These are phyloP conservation scores for Argya squamiceps DNA, from an alignment of 2,797 vertebrate species.

Conservation along the genomic window DNA sequence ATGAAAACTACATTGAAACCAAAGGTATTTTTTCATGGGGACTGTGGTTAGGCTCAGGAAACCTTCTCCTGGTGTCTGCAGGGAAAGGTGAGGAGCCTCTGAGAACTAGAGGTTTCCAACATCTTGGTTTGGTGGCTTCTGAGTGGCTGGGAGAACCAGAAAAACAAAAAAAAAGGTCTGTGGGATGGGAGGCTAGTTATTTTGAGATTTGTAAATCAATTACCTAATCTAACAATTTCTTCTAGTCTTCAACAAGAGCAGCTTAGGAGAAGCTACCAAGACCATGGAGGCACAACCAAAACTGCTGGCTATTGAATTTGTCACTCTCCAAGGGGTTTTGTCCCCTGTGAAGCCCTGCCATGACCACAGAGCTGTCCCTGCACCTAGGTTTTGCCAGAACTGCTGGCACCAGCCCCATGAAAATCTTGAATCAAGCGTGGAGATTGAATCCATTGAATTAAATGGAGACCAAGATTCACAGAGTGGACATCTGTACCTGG, in stretches of 20 bases:
- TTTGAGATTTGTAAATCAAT: neutral
- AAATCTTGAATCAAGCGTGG: neutral
- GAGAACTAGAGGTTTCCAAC: neutral
- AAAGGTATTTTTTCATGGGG: neutral
- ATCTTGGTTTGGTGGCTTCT: neutral
- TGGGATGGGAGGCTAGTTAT: neutral
- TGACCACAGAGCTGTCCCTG: neutral
- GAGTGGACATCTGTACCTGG: neutral
- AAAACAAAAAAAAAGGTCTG: rapidly evolving
- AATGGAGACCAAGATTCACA: neutral
- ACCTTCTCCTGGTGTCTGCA: neutral
- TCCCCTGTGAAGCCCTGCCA: neutral
- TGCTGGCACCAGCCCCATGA: neutral
- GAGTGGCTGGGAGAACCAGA: neutral
- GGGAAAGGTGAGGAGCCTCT: neutral
- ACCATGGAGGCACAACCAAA: neutral
- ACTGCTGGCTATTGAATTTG: rapidly evolving
- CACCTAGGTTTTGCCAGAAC: neutral
- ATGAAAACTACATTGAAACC: neutral
- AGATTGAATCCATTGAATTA: neutral
- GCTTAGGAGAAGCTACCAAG: neutral
- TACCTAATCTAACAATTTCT: neutral
- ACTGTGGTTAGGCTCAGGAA: neutral
- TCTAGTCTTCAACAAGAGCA: neutral
- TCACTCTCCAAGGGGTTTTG: neutral